Evolutionary conservation across 2,797 vertebrate species (phyloP).

Genomic region (Paedocypris micromegethes): DNA sequence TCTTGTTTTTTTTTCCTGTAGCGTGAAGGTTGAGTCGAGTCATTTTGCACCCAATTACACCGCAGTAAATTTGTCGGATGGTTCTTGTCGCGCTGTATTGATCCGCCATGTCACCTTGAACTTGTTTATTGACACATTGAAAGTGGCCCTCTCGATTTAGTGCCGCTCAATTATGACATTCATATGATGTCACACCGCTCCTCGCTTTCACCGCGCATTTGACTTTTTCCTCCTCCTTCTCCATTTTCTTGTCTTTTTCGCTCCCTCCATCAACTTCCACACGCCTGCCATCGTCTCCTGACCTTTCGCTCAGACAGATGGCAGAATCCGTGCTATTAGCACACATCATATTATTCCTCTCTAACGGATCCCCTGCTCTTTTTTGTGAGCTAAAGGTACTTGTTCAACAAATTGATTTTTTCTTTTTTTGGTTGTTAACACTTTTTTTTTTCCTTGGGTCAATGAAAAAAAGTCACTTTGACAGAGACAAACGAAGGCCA

Average conservation of each 20-base stretch:
- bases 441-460: conserved; percentile 39
- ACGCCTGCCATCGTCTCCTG: conserved; percentile 73
- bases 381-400: conserved; percentile 64
- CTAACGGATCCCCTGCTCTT: conserved; percentile 50
- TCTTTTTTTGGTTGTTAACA: conserved; percentile 50
- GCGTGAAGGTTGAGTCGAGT: conserved; percentile 86
- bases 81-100: conserved; percentile 94
- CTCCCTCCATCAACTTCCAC: conserved; percentile 67
- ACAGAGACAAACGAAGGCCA: conserved; percentile 15
- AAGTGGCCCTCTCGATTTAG: conserved; percentile 86
- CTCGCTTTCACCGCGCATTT: conserved; percentile 69
- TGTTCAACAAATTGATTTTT: conserved; percentile 72
- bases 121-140: conserved; percentile 99
- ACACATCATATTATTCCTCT: conserved; percentile 73
- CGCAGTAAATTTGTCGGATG: conserved; percentile 99
- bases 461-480: conserved; percentile 38
- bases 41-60: conserved; percentile 98
- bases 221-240: conserved; percentile 18
- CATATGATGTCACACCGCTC: conserved; percentile 92
- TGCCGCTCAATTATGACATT: conserved; percentile 97
- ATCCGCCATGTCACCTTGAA: conserved; percentile 98
- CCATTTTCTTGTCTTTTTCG: conserved; percentile 13
- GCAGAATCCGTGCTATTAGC: conserved; percentile 81
- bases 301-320: conserved; percentile 79
- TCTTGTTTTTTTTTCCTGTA: conserved; percentile 54